A percentile compares a stretch with the other conserved stretches of the same genome.
Evolutionary conservation across 2,888 invertebrate species (phyloP).

Genomic region (Andrena hattorfiana): DNA sequence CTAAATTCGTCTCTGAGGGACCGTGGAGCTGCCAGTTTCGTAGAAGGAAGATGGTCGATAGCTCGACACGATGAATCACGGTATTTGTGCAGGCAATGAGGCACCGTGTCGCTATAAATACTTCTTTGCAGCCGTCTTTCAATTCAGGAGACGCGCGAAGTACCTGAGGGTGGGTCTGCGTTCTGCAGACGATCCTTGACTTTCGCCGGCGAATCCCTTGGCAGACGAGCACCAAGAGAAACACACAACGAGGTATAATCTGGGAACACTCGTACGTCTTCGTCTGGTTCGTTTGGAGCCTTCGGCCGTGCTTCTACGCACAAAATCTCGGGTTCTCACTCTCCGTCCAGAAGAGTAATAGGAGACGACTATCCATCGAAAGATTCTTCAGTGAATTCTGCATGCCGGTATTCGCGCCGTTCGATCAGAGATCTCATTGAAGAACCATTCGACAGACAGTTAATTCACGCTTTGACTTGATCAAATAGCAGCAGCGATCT

Average conservation of each 20-base stretch:
- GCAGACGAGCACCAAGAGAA: slow-evolving; percentile 9
- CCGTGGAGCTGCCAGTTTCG: slow-evolving; percentile 8
- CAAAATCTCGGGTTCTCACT: no score
- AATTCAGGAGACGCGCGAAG: slow-evolving; percentile 63
- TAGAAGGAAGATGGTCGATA: slow-evolving; percentile 12
- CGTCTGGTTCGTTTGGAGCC: not conserved
- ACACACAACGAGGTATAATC: slow-evolving; percentile 28
- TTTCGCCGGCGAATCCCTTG: not conserved
- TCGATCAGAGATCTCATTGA: no score
- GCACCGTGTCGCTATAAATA: slow-evolving; percentile 69
- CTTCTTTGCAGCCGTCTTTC: slow-evolving; percentile 70
- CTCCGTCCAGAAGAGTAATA: no score
- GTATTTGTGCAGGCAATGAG: slow-evolving; percentile 73
- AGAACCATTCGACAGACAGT: no score
- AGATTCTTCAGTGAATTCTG: no score
- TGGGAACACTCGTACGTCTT: slow-evolving; percentile 34
- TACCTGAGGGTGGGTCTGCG: not conserved
- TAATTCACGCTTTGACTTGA: no score
- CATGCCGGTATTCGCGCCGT: no score
- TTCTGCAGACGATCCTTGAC: not conserved
- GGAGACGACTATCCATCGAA: no score
- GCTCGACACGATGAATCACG: slow-evolving; percentile 56
- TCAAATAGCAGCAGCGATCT: slow-evolving; percentile 7
- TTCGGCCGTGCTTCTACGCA: not conserved
- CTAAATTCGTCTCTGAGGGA: slow-evolving; percentile 41